Evolutionary conservation across 1,140 invertebrate genomes (phyloP).

Genomic region (Periplaneta americana): DNA sequence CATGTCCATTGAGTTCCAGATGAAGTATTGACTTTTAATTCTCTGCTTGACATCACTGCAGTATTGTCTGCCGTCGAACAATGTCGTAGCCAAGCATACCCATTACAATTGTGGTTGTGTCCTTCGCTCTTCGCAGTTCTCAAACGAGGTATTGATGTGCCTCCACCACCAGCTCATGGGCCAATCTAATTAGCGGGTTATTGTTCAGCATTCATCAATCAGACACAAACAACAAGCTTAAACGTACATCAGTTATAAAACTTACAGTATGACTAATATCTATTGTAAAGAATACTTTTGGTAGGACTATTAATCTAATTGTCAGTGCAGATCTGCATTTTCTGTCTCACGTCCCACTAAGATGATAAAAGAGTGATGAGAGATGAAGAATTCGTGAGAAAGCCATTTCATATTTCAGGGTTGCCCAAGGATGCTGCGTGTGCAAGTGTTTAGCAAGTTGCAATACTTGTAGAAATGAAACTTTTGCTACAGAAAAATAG

Average conservation of each 20-base stretch:
- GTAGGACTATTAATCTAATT: background rate
- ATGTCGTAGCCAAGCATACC: background rate
- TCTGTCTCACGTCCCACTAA: background rate
- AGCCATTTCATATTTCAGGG: too few relatives aligned
- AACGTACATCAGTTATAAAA: background rate
- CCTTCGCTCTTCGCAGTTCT: too few relatives aligned
- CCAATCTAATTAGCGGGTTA: background rate
- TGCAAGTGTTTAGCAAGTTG: too few relatives aligned
- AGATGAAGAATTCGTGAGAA: too few relatives aligned
- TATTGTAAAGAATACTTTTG: background rate
- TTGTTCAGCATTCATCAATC: background rate
- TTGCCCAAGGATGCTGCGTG: too few relatives aligned
- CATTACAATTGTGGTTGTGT: background rate
- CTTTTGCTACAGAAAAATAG: too few relatives aligned
- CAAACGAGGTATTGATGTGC: background rate
- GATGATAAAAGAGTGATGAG: too few relatives aligned
- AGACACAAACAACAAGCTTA: too few relatives aligned
- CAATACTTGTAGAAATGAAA: too few relatives aligned
- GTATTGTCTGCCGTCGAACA: background rate
- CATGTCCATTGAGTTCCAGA: background rate
- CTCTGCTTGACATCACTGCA: background rate
- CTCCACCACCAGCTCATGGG: background rate
- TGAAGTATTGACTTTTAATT: background rate
- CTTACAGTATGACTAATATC: background rate
- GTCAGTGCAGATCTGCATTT: background rate